A percentile compares a stretch with the other conserved stretches of the same genome.
Evolutionary conservation across 2,888 invertebrate genomes (phyloP).

Genomic region (Agrypnus murinus): DNA sequence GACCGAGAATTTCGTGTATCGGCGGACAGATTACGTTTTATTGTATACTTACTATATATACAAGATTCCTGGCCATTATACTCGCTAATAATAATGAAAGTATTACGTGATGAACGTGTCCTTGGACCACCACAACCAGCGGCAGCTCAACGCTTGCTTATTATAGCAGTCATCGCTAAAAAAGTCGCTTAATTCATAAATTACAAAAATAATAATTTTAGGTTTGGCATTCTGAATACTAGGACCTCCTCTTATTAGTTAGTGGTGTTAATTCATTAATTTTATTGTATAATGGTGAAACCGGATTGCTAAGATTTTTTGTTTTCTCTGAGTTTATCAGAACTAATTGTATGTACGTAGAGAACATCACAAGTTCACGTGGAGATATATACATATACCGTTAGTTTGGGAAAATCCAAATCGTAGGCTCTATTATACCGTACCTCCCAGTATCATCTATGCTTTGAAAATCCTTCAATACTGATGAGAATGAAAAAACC

Average conservation of each 20-base stretch:
- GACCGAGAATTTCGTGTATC: neutral
- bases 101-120: conserved; percentile 31
- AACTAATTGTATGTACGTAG: neutral
- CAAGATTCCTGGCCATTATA: conserved; percentile 12
- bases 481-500: no score
- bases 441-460: no score
- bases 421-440: no score
- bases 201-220: neutral
- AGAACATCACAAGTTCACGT: neutral
- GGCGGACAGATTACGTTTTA: no score
- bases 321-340: no score
- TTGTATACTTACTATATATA: no score
- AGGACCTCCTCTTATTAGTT: no score
- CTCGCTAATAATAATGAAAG: conserved; percentile 17
- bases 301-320: neutral
- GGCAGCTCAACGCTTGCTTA: no score
- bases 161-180: conserved; percentile 21
- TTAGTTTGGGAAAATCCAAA: conserved; percentile 21
- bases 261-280: neutral
- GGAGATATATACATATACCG: conserved; percentile 25
- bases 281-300: neutral
- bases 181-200: conserved; percentile 26
- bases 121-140: conserved; percentile 22
- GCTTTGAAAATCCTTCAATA: no score
- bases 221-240: neutral